Base-by-base conservation (phyloP, 2,797 vertebrate genomes). In the Microctenopoma lineatum region DNA sequence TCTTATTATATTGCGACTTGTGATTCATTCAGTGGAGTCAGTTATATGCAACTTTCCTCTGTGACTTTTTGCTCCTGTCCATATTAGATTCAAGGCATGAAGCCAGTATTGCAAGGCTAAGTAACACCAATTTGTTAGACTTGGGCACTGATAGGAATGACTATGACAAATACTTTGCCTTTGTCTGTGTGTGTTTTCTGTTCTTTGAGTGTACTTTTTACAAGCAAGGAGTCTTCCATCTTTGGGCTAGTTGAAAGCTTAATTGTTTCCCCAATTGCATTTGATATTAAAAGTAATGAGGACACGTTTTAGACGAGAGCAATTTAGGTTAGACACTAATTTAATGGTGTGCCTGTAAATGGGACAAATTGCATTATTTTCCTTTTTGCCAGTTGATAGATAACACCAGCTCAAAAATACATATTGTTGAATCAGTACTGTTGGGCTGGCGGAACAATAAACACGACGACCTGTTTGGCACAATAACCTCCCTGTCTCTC, bases 271-370 rank as follows among this genome's bases (percentile, higher is more conserved):
- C 46, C 32, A 27, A 34, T 3, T 14, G 34, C 50, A 25, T 67
- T 68, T 66, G 29, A 48, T 50, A 29, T 53, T 39, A 56, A 29
- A 74, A 45, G 39, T 51, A 73, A 78, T 56, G 34, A 70, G 46
- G 15, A 50, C 56, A 65, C 59, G 46, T 61, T 73, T 81, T 54
- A 53, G 16, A n/a, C 41, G 48, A 48, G 26, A 57, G 39, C 7
- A 16, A 32, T 59, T 32, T 44, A 56, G 59, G 18, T 60, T 46
- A 29, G 8, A 57, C 27, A 54, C 21, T 7, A 21, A 52, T 66
- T 39, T 18, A 12, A 25, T 21, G 9, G 18, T 21, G 34, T 51
- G 7, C 16, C 26, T 54, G 60, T 39, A 41, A 13, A 50, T 25
- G 7, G 15, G 27, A 51, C 27, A 45, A 3, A 3, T n/a, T 45